These are phyloP conservation scores for Netelia melanura DNA, from an alignment of 2,888 invertebrate species.

Conservation along the genomic window DNA sequence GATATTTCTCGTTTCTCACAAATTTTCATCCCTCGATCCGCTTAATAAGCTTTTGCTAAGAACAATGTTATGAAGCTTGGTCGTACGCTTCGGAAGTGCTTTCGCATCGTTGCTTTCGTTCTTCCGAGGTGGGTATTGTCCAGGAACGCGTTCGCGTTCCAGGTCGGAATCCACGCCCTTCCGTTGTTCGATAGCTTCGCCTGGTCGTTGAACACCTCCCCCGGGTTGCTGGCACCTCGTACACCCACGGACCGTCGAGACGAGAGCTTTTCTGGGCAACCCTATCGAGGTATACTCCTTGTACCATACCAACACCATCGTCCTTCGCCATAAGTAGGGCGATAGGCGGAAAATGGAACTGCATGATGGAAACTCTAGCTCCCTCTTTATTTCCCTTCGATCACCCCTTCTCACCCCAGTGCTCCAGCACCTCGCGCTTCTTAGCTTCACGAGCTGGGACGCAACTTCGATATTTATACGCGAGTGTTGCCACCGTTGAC, in stretches of 20 bases:
- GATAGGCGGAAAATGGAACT: conserved; percentile 76
- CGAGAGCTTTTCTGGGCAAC: conserved; percentile 74
- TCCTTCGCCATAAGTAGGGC: conserved; percentile 73
- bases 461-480: conserved; percentile 77
- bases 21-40: background rate
- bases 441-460: conserved; percentile 47
- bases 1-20: too few relatives aligned
- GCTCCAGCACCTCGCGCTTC: background rate
- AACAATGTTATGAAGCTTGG: background rate
- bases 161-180: conserved; percentile 78
- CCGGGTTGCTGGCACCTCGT: conserved; percentile 44
- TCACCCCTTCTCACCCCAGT: too few relatives aligned
- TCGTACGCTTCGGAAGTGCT: conserved; percentile 13
- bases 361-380: conserved; percentile 68
- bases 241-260: conserved; percentile 61
- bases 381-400: conserved; percentile 1
- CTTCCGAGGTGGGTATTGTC: conserved; percentile 23
- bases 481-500: conserved; percentile 73
- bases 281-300: conserved; percentile 55
- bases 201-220: conserved; percentile 10
- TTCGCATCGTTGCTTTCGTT: conserved; percentile 26
- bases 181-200: conserved; percentile 77
- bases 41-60: background rate
- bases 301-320: background rate
- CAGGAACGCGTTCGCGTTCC: conserved; percentile 13